These are phyloP conservation scores for Onychostruthus taczanowskii DNA, from an alignment of 2,113 vertebrate genomes.

Conservation along the genomic window DNA sequence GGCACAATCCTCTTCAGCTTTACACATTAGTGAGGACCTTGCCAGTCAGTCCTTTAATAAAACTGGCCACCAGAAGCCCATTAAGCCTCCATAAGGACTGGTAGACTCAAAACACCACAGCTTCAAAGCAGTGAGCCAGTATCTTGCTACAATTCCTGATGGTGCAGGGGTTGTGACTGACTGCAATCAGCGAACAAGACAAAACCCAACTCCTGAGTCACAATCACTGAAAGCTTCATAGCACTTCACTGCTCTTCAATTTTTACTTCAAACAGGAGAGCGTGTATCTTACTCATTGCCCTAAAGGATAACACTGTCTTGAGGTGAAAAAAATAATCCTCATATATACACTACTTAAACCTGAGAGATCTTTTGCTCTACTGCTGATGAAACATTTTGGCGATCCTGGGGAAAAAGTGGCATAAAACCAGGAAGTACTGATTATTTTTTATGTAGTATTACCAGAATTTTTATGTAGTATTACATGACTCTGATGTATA, in stretches of 20 bases:
- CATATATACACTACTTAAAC: neutral
- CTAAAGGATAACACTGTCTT: neutral
- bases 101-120: neutral
- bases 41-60: neutral
- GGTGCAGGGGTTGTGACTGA: neutral
- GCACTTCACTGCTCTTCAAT: neutral
- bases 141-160: neutral
- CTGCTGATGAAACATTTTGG: neutral
- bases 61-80: neutral
- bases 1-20: neutral
- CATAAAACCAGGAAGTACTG: neutral
- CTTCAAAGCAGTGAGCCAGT: neutral
- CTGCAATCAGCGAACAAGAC: neutral
- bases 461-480: no score
- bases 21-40: neutral
- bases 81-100: neutral
- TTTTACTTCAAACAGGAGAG: neutral
- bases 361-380: neutral
- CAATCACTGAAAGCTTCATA: neutral
- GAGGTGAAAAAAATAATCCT: neutral
- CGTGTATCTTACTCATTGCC: neutral
- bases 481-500: neutral
- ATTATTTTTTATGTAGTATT: neutral
- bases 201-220: neutral
- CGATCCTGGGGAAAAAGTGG: neutral